A percentile compares a stretch with the other conserved stretches of the same genome.
Conservation (phyloP, 2,113 vertebrate species). For the Pachyramphus minor region DNA sequence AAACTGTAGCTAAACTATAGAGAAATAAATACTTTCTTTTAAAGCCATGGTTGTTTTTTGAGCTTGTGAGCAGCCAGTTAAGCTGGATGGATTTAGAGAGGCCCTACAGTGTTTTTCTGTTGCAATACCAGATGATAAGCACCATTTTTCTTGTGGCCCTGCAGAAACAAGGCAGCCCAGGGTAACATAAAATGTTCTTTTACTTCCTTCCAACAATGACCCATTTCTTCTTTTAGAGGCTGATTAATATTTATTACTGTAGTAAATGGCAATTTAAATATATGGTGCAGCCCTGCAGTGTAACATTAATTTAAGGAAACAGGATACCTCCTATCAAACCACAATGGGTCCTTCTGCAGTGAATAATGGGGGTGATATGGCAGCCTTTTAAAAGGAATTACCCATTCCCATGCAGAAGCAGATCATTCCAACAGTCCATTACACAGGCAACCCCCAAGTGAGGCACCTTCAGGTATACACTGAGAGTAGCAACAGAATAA, state of each 20-base stretch:
- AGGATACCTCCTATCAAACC: neutral
- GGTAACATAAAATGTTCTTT: slow-evolving; percentile 8
- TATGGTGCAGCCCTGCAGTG: neutral
- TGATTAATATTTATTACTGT: slow-evolving; percentile 23
- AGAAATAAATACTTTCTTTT: slow-evolving; percentile 6
- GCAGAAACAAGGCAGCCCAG: neutral
- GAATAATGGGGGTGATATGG: neutral
- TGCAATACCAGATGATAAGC: slow-evolving; percentile 27
- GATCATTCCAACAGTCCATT: neutral
- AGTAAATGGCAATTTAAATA: slow-evolving; percentile 24
- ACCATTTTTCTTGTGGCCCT: slow-evolving; percentile 9
- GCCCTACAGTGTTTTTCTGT: slow-evolving; percentile 1
- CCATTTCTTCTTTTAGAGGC: slow-evolving; percentile 14
- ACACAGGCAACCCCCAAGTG: accelerated
- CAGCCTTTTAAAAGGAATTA: neutral
- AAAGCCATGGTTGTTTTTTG: neutral
- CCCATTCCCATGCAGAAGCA: neutral
- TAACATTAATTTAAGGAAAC: neutral
- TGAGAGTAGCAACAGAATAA: neutral
- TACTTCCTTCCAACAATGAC: slow-evolving; percentile 34
- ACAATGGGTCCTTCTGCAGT: neutral
- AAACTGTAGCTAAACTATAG: neutral
- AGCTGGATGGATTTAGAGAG: slow-evolving; percentile 14
- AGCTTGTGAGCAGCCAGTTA: neutral
- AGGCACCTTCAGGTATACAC: neutral